Evolutionary conservation across 2,888 invertebrate genomes (phyloP).

Genomic region (Sarcophaga variegata): DNA sequence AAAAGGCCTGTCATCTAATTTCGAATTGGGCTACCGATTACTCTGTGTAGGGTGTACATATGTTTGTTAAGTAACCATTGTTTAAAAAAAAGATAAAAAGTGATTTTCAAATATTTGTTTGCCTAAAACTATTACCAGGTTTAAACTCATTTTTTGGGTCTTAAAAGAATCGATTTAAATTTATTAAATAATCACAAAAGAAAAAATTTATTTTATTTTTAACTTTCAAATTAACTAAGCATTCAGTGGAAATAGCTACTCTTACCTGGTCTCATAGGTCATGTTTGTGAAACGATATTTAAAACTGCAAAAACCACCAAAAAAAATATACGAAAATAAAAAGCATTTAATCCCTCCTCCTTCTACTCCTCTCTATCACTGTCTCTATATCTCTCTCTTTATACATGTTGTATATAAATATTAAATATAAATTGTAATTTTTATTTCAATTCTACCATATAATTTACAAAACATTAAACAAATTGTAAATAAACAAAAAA

Average conservation of each 20-base stretch:
- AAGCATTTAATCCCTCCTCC: constrained; percentile 57
- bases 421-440: neutral
- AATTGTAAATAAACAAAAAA: constrained; percentile 32
- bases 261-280: constrained; percentile 7
- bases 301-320: constrained; percentile 60
- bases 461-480: constrained; percentile 6
- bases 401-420: neutral
- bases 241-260: neutral
- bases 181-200: neutral
- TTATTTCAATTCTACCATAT: neutral
- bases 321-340: constrained; percentile 15
- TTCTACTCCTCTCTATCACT: neutral
- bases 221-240: neutral
- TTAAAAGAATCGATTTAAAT: too few relatives aligned
- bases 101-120: too few relatives aligned
- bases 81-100: too few relatives aligned
- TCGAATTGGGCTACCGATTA: too few relatives aligned
- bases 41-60: too few relatives aligned
- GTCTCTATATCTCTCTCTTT: neutral
- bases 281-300: constrained; percentile 42
- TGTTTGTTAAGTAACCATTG: too few relatives aligned
- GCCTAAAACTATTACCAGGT: too few relatives aligned
- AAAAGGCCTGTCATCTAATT: too few relatives aligned
- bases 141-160: too few relatives aligned
- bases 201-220: constrained; percentile 23